Evolutionary conservation across 2,888 invertebrate genomes (phyloP), one percentile per base, ranked within the genome.

Genomic region (Agriopis marginaria): DNA sequence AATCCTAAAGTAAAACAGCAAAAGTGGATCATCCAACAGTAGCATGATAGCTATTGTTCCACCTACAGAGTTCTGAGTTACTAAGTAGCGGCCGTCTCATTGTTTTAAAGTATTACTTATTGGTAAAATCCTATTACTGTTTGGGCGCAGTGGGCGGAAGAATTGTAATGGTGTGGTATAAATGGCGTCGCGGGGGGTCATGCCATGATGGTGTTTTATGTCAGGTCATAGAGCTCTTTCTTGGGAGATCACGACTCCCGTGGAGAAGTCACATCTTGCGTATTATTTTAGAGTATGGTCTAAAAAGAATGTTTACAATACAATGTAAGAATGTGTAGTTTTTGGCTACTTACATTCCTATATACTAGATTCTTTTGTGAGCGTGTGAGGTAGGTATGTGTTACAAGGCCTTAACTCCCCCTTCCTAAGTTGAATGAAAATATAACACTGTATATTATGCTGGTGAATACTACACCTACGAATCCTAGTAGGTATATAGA

Each of bases 41-140:
- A 56, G 39, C 50, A 8, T 64, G 44, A 53, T 64, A 58, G 23
- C 64, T 56, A 65, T 65, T 69, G 65, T 69, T 65, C 61, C 61
- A 62, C 72, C 72, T 73, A 74, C 72, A 67, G 64, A 61, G 70
- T 73, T 73, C 72, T 65, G 64, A 61, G 70, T 73, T 73, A 72
- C 72, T 65, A 66, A 63, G 70, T 73, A 74, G 70, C 70, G 61
- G 70, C 55, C 23, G 40, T 63, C 44, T 63, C 61, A 72, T 72
- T 75, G 71, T 67, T 72, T 66, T 63, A 68, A 71, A 64, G 49
- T 60, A 58, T 50, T 72, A 66, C 64, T 59, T 63, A 62, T 63
- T 59, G 58, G 49, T 66, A 63, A 61, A 68, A 45, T 67, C 53
- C n/a, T 62, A 50, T 51, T 42, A 61, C 61, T 61, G 51, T 53